Conservation (phyloP, 1,140 invertebrate genomes). For the Eubasilissa regina region DNA sequence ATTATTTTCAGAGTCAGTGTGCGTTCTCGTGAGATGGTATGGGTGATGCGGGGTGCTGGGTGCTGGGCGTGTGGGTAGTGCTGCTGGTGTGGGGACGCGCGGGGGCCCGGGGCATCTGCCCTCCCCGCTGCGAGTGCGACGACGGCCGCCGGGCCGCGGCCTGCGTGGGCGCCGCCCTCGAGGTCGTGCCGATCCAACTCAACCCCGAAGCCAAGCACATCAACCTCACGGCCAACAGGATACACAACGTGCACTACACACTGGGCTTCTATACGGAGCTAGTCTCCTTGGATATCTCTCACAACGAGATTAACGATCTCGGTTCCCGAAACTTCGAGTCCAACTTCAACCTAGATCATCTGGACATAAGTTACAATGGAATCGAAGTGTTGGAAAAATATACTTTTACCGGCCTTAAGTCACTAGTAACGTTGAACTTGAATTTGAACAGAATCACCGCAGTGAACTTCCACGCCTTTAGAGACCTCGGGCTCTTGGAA, state of each 20-base stretch:
- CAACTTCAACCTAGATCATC: conserved; percentile 78
- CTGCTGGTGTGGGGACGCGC: conserved; percentile 60
- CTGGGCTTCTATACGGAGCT: conserved; percentile 86
- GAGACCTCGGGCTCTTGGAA: conserved; percentile 80
- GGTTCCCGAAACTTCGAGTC: conserved; percentile 86
- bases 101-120: conserved; percentile 79
- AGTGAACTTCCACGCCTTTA: conserved; percentile 81
- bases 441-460: conserved; percentile 84
- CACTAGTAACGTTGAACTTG: conserved; percentile 80
- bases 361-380: conserved; percentile 85
- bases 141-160: conserved; percentile 81
- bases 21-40: conserved; percentile 53
- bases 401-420: conserved; percentile 82
- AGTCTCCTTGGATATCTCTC: conserved; percentile 83
- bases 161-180: conserved; percentile 83
- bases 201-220: conserved; percentile 87
- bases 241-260: conserved; percentile 80
- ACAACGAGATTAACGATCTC: conserved; percentile 84
- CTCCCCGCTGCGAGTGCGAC: conserved; percentile 85
- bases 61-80: conserved; percentile 67
- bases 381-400: conserved; percentile 81
- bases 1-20: conserved; percentile 48
- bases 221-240: conserved; percentile 83
- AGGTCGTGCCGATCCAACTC: conserved; percentile 89
- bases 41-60: conserved; percentile 67